Evolutionary conservation across 2,888 invertebrate species (phyloP).

Genomic region (Lepidochitona cinerea): DNA sequence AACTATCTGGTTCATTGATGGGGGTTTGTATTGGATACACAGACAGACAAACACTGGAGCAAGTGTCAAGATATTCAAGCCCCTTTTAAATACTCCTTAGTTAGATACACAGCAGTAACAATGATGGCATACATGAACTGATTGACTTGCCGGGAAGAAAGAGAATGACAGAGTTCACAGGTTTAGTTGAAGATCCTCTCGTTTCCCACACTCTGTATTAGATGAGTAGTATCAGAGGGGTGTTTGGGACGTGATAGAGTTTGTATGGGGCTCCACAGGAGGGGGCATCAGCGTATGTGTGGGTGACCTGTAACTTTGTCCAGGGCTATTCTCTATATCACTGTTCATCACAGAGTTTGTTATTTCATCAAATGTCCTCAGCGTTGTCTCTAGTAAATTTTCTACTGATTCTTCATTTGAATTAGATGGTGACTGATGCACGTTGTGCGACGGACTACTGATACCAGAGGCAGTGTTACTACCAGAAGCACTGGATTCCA

Average conservation of each 20-base stretch:
- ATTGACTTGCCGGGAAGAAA: too few species aligned
- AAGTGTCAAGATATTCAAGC: too few species aligned
- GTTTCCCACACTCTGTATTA: too few species aligned
- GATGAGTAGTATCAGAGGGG: not conserved
- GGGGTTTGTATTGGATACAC: too few species aligned
- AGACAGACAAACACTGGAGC: too few species aligned
- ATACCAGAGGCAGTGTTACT: not conserved
- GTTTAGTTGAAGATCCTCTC: too few species aligned
- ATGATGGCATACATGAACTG: too few species aligned
- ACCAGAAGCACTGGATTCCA: not conserved
- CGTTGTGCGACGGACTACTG: not conserved
- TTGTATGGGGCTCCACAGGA: not conserved
- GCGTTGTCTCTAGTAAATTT: not conserved
- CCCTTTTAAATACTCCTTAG: too few species aligned
- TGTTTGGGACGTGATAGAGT: not conserved
- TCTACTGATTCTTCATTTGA: not conserved
- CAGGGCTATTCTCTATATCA: not conserved
- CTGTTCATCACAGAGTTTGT: not conserved
- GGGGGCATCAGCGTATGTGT: not conserved
- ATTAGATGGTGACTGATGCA: not conserved
- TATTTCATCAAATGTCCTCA: constrained; percentile 3
- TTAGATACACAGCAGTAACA: too few species aligned
- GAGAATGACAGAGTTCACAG: too few species aligned
- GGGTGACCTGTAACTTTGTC: not conserved
- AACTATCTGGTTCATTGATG: too few species aligned